Evolutionary conservation across 2,797 vertebrate species (phyloP), one percentile per base, ranked within the genome.

Genomic region (Diplodus puntazzo): DNA sequence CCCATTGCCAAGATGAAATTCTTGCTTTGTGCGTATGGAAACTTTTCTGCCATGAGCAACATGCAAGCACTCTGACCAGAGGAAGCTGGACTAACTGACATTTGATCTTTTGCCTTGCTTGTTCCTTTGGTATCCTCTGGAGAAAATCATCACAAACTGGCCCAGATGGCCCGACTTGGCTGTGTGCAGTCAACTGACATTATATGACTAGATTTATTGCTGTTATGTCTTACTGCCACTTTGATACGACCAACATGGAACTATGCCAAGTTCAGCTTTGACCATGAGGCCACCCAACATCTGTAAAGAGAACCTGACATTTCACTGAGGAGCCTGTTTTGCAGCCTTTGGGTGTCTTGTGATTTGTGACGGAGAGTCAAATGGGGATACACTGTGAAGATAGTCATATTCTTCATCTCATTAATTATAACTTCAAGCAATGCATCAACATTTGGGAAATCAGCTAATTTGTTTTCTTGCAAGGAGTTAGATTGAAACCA

Each of bases 201-300:
- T 39, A 46, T 58, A 60, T 30, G 71, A 48, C 42, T 49, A 57
- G 60, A 80, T 30, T 60, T 80, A 82, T 49, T 23, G 39, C 57
- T 60, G 52, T 77, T 70, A 54, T 20, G 54, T 66, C 48, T 57
- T 20, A 1, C 12, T 77, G 52, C 21, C 34, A 54, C 48, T 77
- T 74, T 77, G 11, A 86, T 75, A 80, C 25, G 34, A 48, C 53
- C 18, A 66, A 3, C 57, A 49, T 69, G 69, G 66, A 77, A 74
- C 72, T 57, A 62, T 57, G 50, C 61, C 69, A 83, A 65, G 0
- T 43, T 2, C 16, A 72, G 53, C 69, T 63, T 63, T 57, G 25
- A 52, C 55, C 63, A 64, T 34, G 48, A 63, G 23, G 54, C 60
- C 60, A 65, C n/a, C 14, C 74, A 39, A 27, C 39, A 66, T 69